These are phyloP conservation scores for Oxyruncus cristatus DNA, from an alignment of 2,113 vertebrate species.

Conservation along the genomic window DNA sequence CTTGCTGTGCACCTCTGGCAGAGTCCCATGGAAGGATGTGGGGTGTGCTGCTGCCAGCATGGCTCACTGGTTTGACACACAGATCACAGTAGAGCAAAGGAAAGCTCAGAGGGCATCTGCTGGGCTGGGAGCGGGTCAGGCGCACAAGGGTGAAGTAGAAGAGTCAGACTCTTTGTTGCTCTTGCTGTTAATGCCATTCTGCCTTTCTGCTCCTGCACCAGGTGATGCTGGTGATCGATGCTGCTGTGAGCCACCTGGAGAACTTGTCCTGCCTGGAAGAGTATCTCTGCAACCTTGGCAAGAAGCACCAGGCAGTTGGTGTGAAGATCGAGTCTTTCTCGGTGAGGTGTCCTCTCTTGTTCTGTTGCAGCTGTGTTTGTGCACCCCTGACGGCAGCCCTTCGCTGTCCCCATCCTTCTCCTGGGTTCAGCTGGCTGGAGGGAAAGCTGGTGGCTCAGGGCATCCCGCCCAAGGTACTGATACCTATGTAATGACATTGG, in stretches of 20 bases:
- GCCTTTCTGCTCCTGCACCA: slow-evolving; percentile 27
- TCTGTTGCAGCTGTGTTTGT: not conserved
- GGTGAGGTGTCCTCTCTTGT: slow-evolving; percentile 65
- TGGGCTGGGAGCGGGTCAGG: not conserved
- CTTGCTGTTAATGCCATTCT: not conserved
- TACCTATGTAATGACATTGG: not conserved
- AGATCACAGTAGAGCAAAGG: not conserved
- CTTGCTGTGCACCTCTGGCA: not conserved
- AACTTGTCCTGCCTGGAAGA: slow-evolving; percentile 87
- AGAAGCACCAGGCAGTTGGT: slow-evolving; percentile 88
- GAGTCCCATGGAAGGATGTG: not conserved
- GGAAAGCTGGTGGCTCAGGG: not conserved
- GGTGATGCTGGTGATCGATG: slow-evolving; percentile 95
- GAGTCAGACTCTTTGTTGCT: not conserved
- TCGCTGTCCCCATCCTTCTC: not conserved
- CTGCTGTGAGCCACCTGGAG: slow-evolving; percentile 89
- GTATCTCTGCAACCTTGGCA: slow-evolving; percentile 86
- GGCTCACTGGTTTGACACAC: not conserved
- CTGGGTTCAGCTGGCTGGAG: not conserved
- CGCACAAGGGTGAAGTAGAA: not conserved
- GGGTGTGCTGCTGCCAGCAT: not conserved
- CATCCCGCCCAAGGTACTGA: not conserved
- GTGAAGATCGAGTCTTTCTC: slow-evolving; percentile 89
- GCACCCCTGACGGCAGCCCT: not conserved
- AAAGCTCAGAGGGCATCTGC: not conserved